Conservation (phyloP, 2,113 vertebrate genomes). For the Nematolebias whitei region DNA sequence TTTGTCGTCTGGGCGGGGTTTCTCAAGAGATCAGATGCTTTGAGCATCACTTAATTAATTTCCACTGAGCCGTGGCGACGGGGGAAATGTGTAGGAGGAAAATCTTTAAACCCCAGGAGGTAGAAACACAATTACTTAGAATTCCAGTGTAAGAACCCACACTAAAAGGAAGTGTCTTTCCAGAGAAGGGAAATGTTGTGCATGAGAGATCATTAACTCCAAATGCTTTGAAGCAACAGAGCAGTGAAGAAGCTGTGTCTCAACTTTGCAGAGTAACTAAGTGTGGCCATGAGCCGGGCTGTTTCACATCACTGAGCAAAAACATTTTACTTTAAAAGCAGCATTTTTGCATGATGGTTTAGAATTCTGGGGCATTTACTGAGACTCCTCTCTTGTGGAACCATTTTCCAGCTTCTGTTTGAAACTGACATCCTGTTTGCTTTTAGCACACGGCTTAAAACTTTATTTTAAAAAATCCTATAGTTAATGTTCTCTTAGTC, state of each 20-base stretch:
- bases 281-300: no score
- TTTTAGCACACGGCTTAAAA: no score
- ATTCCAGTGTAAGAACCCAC: not conserved
- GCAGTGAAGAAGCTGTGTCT: no score
- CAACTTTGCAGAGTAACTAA: not conserved
- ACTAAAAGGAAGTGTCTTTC: not conserved
- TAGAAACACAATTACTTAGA: not conserved
- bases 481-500: no score
- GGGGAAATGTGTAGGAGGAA: not conserved
- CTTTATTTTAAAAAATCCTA: no score
- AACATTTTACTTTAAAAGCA: no score
- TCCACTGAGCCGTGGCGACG: not conserved
- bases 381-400: not conserved
- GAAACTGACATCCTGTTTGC: no score
- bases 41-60: conserved; percentile 7
- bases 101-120: not conserved
- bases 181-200: not conserved
- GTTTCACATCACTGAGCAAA: not conserved
- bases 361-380: not conserved
- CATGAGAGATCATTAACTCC: not conserved
- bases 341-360: no score
- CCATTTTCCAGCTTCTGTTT: no score
- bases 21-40: conserved; percentile 4
- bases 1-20: not conserved
- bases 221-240: not conserved